phyloP scores from a whole-genome alignment of 2,797 vertebrate genomes.

The Vespertilio murinus region DNA sequence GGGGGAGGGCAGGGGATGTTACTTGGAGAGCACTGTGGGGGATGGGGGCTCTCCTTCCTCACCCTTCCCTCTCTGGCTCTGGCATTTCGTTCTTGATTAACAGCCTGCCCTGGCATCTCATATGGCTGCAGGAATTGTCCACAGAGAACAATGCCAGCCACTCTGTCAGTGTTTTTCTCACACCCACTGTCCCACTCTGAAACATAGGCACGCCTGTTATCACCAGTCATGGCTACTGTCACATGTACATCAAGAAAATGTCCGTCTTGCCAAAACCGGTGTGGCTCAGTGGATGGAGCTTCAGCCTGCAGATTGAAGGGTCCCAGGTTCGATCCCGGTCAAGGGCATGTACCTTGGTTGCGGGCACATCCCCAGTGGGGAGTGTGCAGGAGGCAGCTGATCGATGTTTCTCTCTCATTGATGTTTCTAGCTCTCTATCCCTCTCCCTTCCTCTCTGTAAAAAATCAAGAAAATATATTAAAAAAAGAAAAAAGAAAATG shows the following conservation, averaged over 20 bases:
- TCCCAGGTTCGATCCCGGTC: too few species aligned
- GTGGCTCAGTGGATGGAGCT: too few species aligned
- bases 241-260: conserved; percentile 36
- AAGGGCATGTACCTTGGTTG: too few species aligned
- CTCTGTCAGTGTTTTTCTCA: conserved; percentile 47
- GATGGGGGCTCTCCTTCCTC: not conserved
- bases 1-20: not conserved
- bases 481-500: too few species aligned
- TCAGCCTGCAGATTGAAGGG: too few species aligned
- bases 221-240: conserved; percentile 18
- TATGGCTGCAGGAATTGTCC: not conserved
- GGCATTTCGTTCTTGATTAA: not conserved
- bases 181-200: not conserved
- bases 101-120: not conserved
- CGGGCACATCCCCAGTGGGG: too few species aligned
- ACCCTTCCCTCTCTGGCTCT: not conserved
- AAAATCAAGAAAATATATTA: too few species aligned
- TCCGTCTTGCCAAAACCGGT: too few species aligned
- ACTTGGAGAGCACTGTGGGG: not conserved
- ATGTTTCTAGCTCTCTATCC: too few species aligned
- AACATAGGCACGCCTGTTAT: conserved; percentile 7
- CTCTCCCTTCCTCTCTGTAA: too few species aligned
- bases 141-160: not conserved
- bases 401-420: too few species aligned
- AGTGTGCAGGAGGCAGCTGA: too few species aligned